Evolutionary conservation across 2,888 invertebrate genomes (phyloP).

Genomic region (Acleris cristana): DNA sequence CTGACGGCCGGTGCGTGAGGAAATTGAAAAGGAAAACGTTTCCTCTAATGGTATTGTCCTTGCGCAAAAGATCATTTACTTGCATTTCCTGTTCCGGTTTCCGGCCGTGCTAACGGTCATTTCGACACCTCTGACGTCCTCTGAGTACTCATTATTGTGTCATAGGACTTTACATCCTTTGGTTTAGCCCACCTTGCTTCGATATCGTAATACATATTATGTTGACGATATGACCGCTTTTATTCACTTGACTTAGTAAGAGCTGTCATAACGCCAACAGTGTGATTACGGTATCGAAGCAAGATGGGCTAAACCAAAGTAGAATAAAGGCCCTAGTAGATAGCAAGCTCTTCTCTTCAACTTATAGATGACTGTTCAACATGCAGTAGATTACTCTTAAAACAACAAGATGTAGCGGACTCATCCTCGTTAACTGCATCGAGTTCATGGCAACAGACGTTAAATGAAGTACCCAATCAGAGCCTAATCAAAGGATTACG

Average conservation of each 20-base stretch:
- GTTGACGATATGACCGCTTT: too few species aligned
- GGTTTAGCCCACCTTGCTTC: too few species aligned
- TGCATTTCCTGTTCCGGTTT: slow-evolving; percentile 50
- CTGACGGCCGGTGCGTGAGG: slow-evolving; percentile 78
- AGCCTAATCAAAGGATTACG: slow-evolving; percentile 31
- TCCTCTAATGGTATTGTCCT: slow-evolving; percentile 69
- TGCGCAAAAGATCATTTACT: slow-evolving; percentile 56
- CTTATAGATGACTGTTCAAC: too few species aligned
- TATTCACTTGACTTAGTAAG: too few species aligned
- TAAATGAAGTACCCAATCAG: slow-evolving; percentile 28
- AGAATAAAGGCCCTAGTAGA: too few species aligned
- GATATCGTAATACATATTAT: too few species aligned
- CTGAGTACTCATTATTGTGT: background rate
- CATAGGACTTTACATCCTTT: background rate
- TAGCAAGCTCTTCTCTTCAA: too few species aligned
- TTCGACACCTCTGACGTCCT: slow-evolving; percentile 23
- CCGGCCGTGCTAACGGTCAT: slow-evolving; percentile 38
- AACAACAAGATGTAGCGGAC: background rate
- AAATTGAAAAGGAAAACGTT: slow-evolving; percentile 78
- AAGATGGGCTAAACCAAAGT: too few species aligned
- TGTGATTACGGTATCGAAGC: too few species aligned
- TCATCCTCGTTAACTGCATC: background rate
- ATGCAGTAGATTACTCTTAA: background rate
- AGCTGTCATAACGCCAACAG: too few species aligned
- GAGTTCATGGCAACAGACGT: background rate